phyloP scores from a whole-genome alignment of 2,888 invertebrate genomes.

The Geotrupes spiniger region DNA sequence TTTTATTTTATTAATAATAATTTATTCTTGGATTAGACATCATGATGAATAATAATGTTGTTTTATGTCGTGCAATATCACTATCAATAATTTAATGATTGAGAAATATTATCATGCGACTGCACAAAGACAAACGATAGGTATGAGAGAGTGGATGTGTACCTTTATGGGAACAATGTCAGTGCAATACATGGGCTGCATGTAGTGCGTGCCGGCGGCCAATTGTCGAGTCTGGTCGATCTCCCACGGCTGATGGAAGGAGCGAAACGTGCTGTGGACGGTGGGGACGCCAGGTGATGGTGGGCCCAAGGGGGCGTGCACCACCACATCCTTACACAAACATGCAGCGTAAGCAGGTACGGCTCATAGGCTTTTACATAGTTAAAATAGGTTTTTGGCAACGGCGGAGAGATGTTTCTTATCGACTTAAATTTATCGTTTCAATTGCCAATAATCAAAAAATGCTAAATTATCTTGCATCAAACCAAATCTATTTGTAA shows the following conservation, averaged over 20 bases:
- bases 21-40: too few species aligned
- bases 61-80: neutral
- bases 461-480: too few species aligned
- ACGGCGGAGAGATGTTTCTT: constrained; percentile 19
- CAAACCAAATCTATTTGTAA: too few species aligned
- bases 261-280: constrained; percentile 55
- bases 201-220: constrained; percentile 46
- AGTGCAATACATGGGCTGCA: constrained; percentile 50
- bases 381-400: constrained; percentile 17
- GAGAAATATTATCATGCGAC: constrained; percentile 15
- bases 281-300: constrained; percentile 48
- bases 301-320: constrained; percentile 49
- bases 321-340: constrained; percentile 53
- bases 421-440: too few species aligned
- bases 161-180: constrained; percentile 59
- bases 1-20: too few species aligned
- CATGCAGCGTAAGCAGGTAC: constrained; percentile 48
- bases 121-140: constrained; percentile 21
- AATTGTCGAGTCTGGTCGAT: constrained; percentile 60
- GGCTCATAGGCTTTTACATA: constrained; percentile 23
- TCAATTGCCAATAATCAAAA: too few species aligned
- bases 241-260: constrained; percentile 70
- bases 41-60: too few species aligned
- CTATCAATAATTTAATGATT: constrained; percentile 2
- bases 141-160: constrained; percentile 31